phyloP scores from a whole-genome alignment of 2,888 invertebrate genomes.

The Calameuta pallipes region DNA sequence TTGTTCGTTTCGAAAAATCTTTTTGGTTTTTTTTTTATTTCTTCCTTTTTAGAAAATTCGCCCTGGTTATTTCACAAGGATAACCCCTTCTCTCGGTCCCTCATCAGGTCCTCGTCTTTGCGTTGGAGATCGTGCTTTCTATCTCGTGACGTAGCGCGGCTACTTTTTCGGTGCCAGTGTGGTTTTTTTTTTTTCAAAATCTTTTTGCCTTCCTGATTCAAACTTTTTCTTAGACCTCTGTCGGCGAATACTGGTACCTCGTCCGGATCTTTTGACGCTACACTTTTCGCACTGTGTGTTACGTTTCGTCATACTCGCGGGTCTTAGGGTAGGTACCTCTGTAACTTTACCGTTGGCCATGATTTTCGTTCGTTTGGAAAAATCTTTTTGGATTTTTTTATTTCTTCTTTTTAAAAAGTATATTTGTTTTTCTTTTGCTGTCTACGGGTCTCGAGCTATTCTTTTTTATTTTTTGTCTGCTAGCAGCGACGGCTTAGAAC shows the following conservation, averaged over 20 bases:
- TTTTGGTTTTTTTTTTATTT: too few relatives aligned
- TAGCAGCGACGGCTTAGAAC: too few relatives aligned
- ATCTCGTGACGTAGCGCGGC: neutral
- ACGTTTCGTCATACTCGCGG: too few relatives aligned
- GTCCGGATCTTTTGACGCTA: neutral
- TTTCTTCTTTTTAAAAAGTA: neutral
- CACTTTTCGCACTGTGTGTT: too few relatives aligned
- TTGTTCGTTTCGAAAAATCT: too few relatives aligned
- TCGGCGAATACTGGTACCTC: neutral
- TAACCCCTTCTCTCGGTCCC: neutral
- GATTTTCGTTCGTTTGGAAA: too few relatives aligned
- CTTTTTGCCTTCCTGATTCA: neutral
- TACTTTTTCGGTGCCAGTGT: neutral
- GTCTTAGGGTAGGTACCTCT: too few relatives aligned
- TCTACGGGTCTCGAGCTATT: neutral
- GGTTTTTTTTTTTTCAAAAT: neutral
- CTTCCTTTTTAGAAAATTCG: neutral
- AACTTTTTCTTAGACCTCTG: neutral
- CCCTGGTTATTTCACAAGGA: constrained; percentile 9
- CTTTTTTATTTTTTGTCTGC: too few relatives aligned
- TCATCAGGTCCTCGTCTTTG: neutral
- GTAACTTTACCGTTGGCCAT: too few relatives aligned
- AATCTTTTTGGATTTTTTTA: too few relatives aligned
- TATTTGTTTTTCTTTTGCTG: neutral
- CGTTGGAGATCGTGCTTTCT: neutral